Evolutionary conservation across 2,888 invertebrate genomes (phyloP).

Genomic region (Limenitis camilla): DNA sequence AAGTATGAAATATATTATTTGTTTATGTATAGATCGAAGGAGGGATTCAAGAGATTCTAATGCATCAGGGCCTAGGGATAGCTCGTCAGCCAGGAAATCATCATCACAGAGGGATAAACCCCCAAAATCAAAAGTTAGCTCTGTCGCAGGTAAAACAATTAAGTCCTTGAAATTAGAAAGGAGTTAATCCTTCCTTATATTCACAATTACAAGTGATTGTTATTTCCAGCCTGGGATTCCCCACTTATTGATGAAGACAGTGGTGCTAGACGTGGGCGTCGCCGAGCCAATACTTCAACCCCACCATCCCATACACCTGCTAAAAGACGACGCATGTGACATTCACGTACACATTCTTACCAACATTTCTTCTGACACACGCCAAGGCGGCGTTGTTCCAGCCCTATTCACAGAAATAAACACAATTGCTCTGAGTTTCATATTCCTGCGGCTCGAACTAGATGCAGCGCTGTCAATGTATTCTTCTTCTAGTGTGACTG

Average conservation of each 20-base stretch:
- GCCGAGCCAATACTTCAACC: conserved; percentile 56
- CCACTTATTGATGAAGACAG: conserved; percentile 54
- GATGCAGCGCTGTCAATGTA: conserved; percentile 30
- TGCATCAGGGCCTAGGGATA: conserved; percentile 61
- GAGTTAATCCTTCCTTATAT: too few species aligned
- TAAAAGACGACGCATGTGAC: conserved; percentile 61
- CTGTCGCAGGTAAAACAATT: conserved; percentile 20
- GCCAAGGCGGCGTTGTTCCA: conserved; percentile 15
- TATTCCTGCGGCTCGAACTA: conserved; percentile 19
- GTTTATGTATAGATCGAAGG: conserved; percentile 46
- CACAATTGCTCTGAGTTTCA: not conserved
- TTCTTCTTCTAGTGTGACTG: conserved; percentile 20
- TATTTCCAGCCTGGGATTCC: conserved; percentile 52
- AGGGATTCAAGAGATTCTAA: conserved; percentile 69
- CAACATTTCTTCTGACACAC: conserved; percentile 55
- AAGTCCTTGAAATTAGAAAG: too few species aligned
- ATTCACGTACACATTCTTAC: conserved; percentile 40
- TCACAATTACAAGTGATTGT: too few species aligned
- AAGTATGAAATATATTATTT: not conserved
- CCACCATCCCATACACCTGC: conserved; percentile 58
- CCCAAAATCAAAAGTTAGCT: conserved; percentile 44
- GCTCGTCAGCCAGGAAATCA: conserved; percentile 54
- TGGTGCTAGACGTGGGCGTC: conserved; percentile 49
- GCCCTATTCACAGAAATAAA: conserved; percentile 2
- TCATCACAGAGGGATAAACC: conserved; percentile 54